Evolutionary conservation across 2,113 vertebrate species (phyloP), one percentile per base, ranked within the genome.

Genomic region (Fulmarus glacialis): DNA sequence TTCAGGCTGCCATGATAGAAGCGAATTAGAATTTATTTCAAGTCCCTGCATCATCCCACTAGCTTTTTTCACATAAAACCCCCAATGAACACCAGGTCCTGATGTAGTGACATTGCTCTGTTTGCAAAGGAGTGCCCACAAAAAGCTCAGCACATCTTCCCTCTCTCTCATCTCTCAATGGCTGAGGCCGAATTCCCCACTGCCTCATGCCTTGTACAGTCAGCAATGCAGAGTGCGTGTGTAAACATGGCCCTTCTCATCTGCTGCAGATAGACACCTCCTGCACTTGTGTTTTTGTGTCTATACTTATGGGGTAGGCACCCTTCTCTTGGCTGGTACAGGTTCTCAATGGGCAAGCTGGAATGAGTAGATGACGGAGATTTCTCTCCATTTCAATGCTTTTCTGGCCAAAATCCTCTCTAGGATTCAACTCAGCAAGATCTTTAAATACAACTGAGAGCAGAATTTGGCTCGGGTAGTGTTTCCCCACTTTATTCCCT

Each of bases 391-490:
- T 78, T 81, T 62, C 85, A 50, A 16, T 50, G 58, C 4, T 64
- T 70, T 87, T 82, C 48, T 80, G 81, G 58, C 45, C 78, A 89
- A 92, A 92, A 58, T 27, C 32, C 50, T 93, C 81, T 43, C 26
- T n/a, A 74, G 66, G 66, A 56, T 73, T 77, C 73, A 93, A 72
- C 73, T 87, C 56, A 52, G 72, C 34, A 72, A 89, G 84, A 60
- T 14, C 83, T 93, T 89, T 78, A 96, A 94, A 89, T 89, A 75
- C 43, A 87, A 60, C 42, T 34, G 86, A 95, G 92, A 83, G 81
- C 60, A 95, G 74, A 64, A 75, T 70, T 91, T 97, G 93, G 93
- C 89, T 93, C 32, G 4, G 62, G 53, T 34, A 91, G 30, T 50
- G 64, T 72, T 95, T 82, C 48, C 73, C 91, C 14, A 1, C 77